Conservation (phyloP, 1,140 invertebrate species). For the Mactra quadrangularis region DNA sequence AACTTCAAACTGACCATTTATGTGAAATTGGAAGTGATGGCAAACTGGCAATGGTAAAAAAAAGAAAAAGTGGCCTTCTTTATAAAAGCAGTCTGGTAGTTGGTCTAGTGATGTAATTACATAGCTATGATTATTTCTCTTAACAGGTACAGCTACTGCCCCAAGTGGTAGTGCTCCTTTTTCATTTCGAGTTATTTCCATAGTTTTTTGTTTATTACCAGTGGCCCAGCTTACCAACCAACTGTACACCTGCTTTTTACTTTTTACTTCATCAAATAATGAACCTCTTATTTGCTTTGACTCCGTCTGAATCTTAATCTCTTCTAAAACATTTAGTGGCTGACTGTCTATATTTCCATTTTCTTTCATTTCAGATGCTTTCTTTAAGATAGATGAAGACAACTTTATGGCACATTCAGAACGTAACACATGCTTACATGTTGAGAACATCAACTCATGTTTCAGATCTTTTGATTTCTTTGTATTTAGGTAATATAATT, state of each 20-base stretch:
- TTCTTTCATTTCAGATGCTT: neutral
- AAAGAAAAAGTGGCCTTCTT: slow-evolving; percentile 69
- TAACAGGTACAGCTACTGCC: slow-evolving; percentile 58
- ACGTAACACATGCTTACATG: slow-evolving; percentile 65
- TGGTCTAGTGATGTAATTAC: neutral
- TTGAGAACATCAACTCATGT: slow-evolving; percentile 3
- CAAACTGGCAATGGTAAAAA: slow-evolving; percentile 68
- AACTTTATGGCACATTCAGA: no score
- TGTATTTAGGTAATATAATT: slow-evolving; percentile 64
- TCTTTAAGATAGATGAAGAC: neutral
- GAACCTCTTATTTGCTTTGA: neutral
- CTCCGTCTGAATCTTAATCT: neutral
- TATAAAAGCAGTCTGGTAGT: slow-evolving; percentile 63
- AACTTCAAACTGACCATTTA: slow-evolving; percentile 71
- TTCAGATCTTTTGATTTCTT: neutral
- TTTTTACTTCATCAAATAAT: neutral
- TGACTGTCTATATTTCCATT: neutral
- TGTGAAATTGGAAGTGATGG: slow-evolving; percentile 65
- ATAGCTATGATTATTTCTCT: neutral
- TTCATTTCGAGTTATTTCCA: neutral
- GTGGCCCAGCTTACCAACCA: slow-evolving; percentile 69
- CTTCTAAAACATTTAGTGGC: neutral
- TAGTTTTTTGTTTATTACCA: slow-evolving; percentile 44
- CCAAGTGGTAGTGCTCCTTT: slow-evolving; percentile 65
- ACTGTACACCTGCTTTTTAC: neutral